Percentiles rank a stretch among this genome's conserved stretches.
Evolutionary conservation across 2,888 invertebrate species (phyloP).

Genomic region (Caenorhabditis imperialis): DNA sequence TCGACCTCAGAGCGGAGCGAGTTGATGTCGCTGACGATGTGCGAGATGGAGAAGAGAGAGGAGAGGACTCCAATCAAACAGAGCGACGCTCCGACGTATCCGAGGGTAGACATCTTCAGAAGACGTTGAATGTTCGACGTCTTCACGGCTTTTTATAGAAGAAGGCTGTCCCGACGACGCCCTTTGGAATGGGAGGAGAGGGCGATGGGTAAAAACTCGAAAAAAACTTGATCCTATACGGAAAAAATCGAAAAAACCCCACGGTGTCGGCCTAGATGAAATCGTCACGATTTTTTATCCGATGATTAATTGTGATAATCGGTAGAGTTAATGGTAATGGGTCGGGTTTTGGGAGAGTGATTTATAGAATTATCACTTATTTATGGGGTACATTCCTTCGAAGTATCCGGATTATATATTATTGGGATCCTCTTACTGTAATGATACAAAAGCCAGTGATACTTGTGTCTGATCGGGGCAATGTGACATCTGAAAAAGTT

Average conservation of each 20-base stretch:
- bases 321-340: neutral
- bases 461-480: too few relatives aligned
- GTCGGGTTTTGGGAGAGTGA: neutral
- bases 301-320: conserved; percentile 11
- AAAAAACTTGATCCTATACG: conserved; percentile 37
- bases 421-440: too few relatives aligned
- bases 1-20: conserved; percentile 62
- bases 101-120: conserved; percentile 51
- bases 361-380: neutral
- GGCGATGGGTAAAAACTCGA: conserved; percentile 23
- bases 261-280: conserved; percentile 1
- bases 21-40: conserved; percentile 66
- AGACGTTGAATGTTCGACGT: too few relatives aligned
- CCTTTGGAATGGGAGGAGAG: too few relatives aligned
- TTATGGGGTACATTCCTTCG: too few relatives aligned
- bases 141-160: conserved; percentile 15
- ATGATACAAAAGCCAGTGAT: too few relatives aligned
- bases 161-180: conserved; percentile 8
- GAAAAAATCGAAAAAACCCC: conserved; percentile 17
- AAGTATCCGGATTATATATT: too few relatives aligned
- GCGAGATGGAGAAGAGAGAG: conserved; percentile 58
- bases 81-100: conserved; percentile 55
- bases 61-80: conserved; percentile 59
- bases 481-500: too few relatives aligned
- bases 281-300: conserved; percentile 13